phyloP scores from a whole-genome alignment of 2,888 invertebrate genomes.

The Itoplectis maculator region DNA sequence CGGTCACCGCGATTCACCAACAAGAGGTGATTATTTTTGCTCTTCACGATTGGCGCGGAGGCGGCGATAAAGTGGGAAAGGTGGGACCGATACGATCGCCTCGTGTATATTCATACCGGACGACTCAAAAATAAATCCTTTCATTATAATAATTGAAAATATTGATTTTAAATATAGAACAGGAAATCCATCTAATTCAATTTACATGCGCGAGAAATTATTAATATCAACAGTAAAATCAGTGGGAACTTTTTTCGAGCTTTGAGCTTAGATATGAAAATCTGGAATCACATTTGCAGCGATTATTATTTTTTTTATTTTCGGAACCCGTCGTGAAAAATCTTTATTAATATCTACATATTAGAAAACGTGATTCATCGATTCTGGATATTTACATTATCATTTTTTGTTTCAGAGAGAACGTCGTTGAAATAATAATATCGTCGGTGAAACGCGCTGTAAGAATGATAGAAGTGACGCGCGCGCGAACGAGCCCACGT shows the following conservation, averaged over 20 bases:
- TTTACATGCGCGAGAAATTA: no score
- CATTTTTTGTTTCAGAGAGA: not conserved
- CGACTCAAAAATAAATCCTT: not conserved
- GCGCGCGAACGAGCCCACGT: constrained; percentile 41
- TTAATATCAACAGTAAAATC: no score
- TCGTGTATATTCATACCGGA: not conserved
- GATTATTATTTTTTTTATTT: not conserved
- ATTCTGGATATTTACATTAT: no score
- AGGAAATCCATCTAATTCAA: no score
- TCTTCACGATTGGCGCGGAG: not conserved
- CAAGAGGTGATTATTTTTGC: not conserved
- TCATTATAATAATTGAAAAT: not conserved
- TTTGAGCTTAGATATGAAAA: not conserved
- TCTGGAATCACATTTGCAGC: not conserved
- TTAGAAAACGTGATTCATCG: no score
- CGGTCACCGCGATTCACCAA: not conserved
- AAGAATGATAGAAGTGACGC: constrained; percentile 19
- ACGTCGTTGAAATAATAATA: not conserved
- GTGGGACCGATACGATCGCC: not conserved
- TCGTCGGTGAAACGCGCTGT: not conserved
- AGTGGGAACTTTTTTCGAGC: no score
- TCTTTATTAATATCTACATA: not conserved
- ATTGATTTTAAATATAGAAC: not conserved
- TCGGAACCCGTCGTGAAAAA: no score
- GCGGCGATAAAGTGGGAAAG: not conserved